A percentile compares a stretch with the other conserved stretches of the same genome.
Conservation (phyloP, 2,888 invertebrate genomes). For the Pachycephus smyrnensis region DNA sequence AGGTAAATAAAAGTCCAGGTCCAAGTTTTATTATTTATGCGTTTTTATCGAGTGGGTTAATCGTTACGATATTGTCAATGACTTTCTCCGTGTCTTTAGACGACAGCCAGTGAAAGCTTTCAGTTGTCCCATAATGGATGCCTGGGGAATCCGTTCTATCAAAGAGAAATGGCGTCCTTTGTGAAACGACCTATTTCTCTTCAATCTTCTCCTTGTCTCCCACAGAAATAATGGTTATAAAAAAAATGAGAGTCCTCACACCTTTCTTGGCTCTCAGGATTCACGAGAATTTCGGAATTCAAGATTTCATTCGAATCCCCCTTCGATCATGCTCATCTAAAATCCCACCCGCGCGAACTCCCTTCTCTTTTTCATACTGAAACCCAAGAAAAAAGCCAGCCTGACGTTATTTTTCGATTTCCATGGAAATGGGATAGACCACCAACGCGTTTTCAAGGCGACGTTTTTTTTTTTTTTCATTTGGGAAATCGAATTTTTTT, state of each 20-base stretch:
- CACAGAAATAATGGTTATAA: background rate
- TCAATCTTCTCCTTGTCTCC: background rate
- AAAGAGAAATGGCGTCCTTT: background rate
- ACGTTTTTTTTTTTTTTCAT: background rate
- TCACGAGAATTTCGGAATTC: background rate
- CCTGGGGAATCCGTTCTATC: background rate
- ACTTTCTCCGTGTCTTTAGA: background rate
- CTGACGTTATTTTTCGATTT: background rate
- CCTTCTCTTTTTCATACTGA: too few species aligned
- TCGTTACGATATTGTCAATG: background rate
- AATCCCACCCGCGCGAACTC: background rate
- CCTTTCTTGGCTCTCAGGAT: background rate
- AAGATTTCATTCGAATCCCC: background rate
- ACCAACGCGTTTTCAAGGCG: too few species aligned
- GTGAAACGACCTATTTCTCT: too few species aligned
- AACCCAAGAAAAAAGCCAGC: background rate
- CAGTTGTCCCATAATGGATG: background rate
- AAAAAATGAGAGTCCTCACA: background rate
- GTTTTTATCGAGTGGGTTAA: background rate
- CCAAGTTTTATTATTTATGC: background rate
- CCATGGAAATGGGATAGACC: background rate
- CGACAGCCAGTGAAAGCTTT: background rate
- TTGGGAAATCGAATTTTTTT: background rate
- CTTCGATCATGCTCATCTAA: background rate
- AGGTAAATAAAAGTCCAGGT: background rate